These are phyloP conservation scores for Falcaria lacertinaria DNA, from an alignment of 2,888 invertebrate genomes.

Conservation along the genomic window DNA sequence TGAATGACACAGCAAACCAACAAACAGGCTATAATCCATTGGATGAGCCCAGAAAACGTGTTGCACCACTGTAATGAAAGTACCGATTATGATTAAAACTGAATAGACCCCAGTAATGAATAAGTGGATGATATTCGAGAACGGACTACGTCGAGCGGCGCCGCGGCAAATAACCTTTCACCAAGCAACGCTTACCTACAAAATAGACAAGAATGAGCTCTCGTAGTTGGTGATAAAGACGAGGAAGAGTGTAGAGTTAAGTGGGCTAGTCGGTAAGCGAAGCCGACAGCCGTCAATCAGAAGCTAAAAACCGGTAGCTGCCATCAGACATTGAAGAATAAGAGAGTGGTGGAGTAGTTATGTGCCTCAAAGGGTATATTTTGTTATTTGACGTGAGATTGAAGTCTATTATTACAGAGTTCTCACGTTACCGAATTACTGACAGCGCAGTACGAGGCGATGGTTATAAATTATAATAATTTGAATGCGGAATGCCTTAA, in stretches of 20 bases:
- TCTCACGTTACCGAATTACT: neutral
- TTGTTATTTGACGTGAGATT: conserved; percentile 18
- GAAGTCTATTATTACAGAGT: conserved; percentile 10
- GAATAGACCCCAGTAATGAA: conserved; percentile 72
- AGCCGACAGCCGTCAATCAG: conserved; percentile 79
- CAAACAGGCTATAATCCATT: conserved; percentile 41
- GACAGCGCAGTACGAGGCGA: neutral
- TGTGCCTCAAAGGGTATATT: conserved; percentile 17
- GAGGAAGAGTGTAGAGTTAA: conserved; percentile 17
- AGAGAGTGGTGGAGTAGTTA: conserved; percentile 60
- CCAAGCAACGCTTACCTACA: conserved; percentile 15
- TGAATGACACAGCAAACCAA: conserved; percentile 37
- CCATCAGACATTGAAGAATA: conserved; percentile 69
- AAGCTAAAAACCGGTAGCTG: conserved; percentile 78
- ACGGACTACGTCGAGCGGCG: conserved; percentile 68
- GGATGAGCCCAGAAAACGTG: conserved; percentile 34
- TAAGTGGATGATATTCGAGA: conserved; percentile 78
- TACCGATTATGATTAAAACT: conserved; percentile 72
- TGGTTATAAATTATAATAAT: no score
- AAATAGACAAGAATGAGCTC: conserved; percentile 24
- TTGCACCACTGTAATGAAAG: conserved; percentile 48
- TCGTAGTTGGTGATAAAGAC: conserved; percentile 12
- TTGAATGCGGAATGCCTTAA: no score
- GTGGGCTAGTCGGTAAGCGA: conserved; percentile 54
- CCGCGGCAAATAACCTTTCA: conserved; percentile 59